These are phyloP conservation scores for Peribatodes rhomboidaria DNA, from an alignment of 2,888 invertebrate genomes.

Conservation along the genomic window DNA sequence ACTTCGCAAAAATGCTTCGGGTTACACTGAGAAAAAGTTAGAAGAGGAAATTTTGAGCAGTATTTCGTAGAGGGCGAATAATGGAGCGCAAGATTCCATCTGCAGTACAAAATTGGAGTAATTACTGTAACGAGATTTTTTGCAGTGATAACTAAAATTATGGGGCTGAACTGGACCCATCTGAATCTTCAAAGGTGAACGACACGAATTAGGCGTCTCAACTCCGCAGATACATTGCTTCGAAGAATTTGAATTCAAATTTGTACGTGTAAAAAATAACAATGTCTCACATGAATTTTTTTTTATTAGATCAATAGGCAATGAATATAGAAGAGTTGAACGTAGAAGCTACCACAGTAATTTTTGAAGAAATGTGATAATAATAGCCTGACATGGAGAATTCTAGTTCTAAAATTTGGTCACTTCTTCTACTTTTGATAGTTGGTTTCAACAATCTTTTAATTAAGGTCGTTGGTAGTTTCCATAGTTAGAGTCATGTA, in stretches of 20 bases:
- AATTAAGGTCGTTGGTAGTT: no score
- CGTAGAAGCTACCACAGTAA: no score
- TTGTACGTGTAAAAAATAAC: background rate
- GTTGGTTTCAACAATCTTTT: no score
- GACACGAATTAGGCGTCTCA: background rate
- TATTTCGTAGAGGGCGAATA: background rate
- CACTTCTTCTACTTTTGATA: background rate
- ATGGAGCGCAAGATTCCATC: background rate
- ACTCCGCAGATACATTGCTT: background rate
- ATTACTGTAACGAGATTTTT: background rate
- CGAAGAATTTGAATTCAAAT: slow-evolving; percentile 1
- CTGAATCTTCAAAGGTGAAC: background rate
- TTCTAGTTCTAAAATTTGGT: background rate
- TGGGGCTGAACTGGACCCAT: background rate
- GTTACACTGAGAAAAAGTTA: no score
- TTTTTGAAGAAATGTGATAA: no score
- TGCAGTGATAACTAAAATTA: background rate
- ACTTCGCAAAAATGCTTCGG: no score
- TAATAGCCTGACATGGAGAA: background rate
- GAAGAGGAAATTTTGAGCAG: no score
- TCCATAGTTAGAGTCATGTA: background rate
- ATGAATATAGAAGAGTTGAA: no score
- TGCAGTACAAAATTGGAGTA: background rate
- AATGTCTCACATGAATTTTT: background rate
- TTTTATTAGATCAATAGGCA: background rate